Base-by-base conservation (phyloP, 2,888 invertebrate species). In the Drosophila borealis region DNA sequence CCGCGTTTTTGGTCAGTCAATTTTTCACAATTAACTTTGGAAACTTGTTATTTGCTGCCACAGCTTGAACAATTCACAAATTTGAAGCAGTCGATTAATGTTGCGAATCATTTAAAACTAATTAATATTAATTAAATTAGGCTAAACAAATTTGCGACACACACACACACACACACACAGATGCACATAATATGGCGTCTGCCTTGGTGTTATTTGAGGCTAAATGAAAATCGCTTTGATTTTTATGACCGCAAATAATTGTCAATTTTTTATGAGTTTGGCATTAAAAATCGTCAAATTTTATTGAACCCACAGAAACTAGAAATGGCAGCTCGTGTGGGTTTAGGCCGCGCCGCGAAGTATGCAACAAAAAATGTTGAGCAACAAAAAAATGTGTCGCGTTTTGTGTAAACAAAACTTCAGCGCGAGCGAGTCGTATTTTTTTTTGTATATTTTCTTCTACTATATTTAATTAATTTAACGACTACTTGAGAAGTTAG, bases 401-500 rank as follows among this genome's bases (percentile, higher is more conserved):
- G 13, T 46, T 64, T 65, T 74, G 65, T 71, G 79, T 79, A 71
- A 80, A 79, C 70, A 80, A 74, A 80, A 76, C 69, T 74, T 74
- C 50, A 73, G 65, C 64, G 76, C 59, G 63, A 66, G 55, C 66
- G 50, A 48, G 39, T 41, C 8, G 29, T 29, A 8, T 44, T 62
- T 69, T 68, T 61, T 36, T 37, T 53, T 68, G 59, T 67, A 70
- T 70, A 75, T 74, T 82, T 69, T 60, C 73, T 65, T 71, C 70
- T 74, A 86, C 77, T 85, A 79, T 89, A 89, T 87, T 90, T 89
- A 90, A 89, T 89, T 90, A 90, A 90, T 87, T 89, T 84, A 84
- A 82, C 85, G 89, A 89, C 89, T 89, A 90, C 89, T 89, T 90
- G 87, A 89, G 89, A 88, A 89, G 88, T 90, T 86, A 75, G 78